Evolutionary conservation across 2,113 vertebrate genomes (phyloP), one percentile per base, ranked within the genome.

Genomic region (Acrocephalus arundinaceus): DNA sequence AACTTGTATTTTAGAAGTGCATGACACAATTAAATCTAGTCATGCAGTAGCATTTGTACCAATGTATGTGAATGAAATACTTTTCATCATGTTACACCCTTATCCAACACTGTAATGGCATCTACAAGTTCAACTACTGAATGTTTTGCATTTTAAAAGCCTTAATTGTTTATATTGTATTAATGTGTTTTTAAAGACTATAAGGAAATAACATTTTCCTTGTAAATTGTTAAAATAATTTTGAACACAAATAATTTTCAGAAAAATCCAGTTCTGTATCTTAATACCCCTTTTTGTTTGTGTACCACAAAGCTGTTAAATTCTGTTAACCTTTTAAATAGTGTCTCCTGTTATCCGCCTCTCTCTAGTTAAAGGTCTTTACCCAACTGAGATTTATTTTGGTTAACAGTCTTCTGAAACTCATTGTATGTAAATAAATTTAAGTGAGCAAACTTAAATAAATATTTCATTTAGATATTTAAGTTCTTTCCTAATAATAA

Each of bases 151-250:
- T 91, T 91, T 96, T 91, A 87, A 94, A 91, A 95, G 93, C 93
- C 93, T 97, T 93, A 94, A 94, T 37, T 91, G 85, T 95, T 96
- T 95, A 54, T 92, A 84, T 66, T 91, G 84, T 87, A 89, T 78
- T 91, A 54, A 80, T 84, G 73, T 93, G 57, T 87, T 95, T 91
- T 93, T 94, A 91, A 79, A 82, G 57, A 91, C 33, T 81, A 51
- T 74, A 74, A 84, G 65, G 74, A 97, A 93, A 78, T 51, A 63
- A 54, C 15, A 11, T n/a, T 85, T 92, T 95, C 92, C 87, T 95
- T 86, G 61, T 89, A 87, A 87, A 63, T 30, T 77, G 89, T 86
- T 90, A 80, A 52, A 88, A 68, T 84, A 39, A 55, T 67, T 91
- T 85, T 78, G 52, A 82, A 81, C 65, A 81, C 43, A 31, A 75